A percentile compares a stretch with the other conserved stretches of the same genome.
Conservation (phyloP, 2,113 vertebrate species). For the Megaceryle torquata region DNA sequence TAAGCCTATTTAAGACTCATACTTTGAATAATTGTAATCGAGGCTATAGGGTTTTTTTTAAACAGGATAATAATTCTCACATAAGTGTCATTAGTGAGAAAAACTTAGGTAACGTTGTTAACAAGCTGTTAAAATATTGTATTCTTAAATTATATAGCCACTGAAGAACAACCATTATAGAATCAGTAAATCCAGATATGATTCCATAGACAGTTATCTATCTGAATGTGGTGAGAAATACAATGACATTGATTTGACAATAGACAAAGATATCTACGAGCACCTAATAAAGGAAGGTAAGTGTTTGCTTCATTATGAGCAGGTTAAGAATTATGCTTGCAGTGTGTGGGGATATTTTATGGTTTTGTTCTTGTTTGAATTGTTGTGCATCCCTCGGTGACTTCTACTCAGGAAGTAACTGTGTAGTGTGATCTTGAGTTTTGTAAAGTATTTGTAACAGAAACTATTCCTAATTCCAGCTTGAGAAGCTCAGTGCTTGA, state of each 20-base stretch:
- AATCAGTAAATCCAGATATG: constrained; percentile 97
- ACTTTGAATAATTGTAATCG: constrained; percentile 1
- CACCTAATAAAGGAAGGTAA: constrained; percentile 91
- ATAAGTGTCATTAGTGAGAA: constrained; percentile 49
- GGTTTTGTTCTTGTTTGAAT: neutral
- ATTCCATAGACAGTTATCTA: constrained; percentile 98
- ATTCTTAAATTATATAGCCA: constrained; percentile 81
- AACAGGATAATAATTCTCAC: constrained; percentile 44
- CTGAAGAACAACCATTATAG: constrained; percentile 92
- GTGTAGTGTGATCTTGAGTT: neutral
- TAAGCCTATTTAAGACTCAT: neutral
- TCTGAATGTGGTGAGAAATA: constrained; percentile 96
- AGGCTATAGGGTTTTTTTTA: neutral
- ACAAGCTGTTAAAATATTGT: constrained; percentile 67
- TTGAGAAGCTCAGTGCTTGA: neutral
- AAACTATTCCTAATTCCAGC: neutral
- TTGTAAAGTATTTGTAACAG: neutral
- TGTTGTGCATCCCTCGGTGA: neutral
- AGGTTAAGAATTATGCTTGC: constrained; percentile 32
- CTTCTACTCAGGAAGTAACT: neutral
- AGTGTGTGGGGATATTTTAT: constrained; percentile 17
- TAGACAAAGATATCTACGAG: constrained; percentile 90
- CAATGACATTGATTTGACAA: constrained; percentile 95
- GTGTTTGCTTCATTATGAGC: constrained; percentile 31
- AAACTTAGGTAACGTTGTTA: constrained; percentile 55